A percentile compares a stretch with the other conserved stretches of the same genome.
Conservation (phyloP, 2,113 vertebrate genomes). For the Cathartes aura region DNA sequence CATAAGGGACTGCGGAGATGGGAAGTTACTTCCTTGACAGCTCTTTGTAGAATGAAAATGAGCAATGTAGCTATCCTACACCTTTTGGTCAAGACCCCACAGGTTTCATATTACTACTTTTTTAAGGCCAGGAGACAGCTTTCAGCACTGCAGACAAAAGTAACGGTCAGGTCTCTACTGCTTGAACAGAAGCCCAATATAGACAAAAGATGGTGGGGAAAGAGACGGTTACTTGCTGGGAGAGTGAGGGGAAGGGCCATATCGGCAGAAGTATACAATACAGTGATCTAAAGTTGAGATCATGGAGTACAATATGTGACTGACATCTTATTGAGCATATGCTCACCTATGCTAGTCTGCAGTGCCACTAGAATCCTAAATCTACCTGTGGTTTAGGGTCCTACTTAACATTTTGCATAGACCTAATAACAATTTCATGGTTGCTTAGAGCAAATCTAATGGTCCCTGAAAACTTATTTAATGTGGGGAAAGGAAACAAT, state of each 20-base stretch:
- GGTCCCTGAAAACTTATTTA: constrained; percentile 18
- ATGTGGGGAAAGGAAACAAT: not conserved
- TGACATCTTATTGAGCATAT: not conserved
- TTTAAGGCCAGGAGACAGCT: not conserved
- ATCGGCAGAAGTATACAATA: not conserved
- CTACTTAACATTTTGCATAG: constrained; percentile 31
- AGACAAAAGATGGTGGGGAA: not conserved
- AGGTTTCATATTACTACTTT: not conserved
- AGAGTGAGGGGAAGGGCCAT: not conserved
- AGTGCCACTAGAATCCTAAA: not conserved
- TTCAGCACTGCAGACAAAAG: not conserved
- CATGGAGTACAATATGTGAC: not conserved
- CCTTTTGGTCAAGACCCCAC: not conserved
- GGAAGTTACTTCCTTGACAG: not conserved
- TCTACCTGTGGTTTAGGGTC: not conserved
- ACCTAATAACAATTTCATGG: constrained; percentile 14
- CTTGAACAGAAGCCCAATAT: not conserved
- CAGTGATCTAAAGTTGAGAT: not conserved
- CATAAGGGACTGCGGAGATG: not conserved
- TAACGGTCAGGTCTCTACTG: not conserved
- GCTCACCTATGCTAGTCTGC: not conserved
- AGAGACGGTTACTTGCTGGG: not conserved
- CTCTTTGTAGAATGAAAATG: not conserved
- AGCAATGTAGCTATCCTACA: not conserved
- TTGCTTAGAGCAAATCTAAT: constrained; percentile 21